Evolutionary conservation across 2,888 invertebrate genomes (phyloP).

Genomic region (Macroteleia sp.): DNA sequence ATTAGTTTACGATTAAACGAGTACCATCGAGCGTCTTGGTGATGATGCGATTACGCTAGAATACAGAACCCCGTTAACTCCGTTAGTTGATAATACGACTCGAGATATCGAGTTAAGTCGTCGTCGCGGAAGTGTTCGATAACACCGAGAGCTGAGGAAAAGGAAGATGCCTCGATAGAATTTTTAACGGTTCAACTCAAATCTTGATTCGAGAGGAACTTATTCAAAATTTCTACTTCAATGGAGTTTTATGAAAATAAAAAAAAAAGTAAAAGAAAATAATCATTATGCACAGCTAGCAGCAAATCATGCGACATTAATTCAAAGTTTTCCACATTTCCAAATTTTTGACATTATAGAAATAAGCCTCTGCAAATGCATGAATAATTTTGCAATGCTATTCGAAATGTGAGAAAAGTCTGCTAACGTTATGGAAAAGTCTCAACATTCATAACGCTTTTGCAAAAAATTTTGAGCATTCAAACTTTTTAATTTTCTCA

Average conservation of each 20-base stretch:
- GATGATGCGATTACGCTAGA: slow-evolving; percentile 32
- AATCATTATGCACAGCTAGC: not conserved
- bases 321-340: too few species aligned
- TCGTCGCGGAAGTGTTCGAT: slow-evolving; percentile 17
- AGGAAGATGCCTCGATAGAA: not conserved
- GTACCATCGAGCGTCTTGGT: slow-evolving; percentile 16
- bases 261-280: too few species aligned
- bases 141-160: not conserved
- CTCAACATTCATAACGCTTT: too few species aligned
- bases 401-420: too few species aligned
- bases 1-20: slow-evolving; percentile 36
- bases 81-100: slow-evolving; percentile 41
- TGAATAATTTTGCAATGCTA: too few species aligned
- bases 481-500: too few species aligned
- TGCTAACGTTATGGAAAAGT: too few species aligned
- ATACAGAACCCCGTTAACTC: slow-evolving; percentile 37
- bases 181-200: not conserved
- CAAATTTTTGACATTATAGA: too few species aligned
- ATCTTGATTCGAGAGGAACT: too few species aligned
- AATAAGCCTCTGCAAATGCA: too few species aligned
- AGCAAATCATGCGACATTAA: slow-evolving; percentile 32
- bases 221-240: not conserved
- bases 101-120: not conserved
- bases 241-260: not conserved
- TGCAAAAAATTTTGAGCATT: too few species aligned